Evolutionary conservation across 2,888 invertebrate genomes (phyloP).

Genomic region (Tiphia femorata): DNA sequence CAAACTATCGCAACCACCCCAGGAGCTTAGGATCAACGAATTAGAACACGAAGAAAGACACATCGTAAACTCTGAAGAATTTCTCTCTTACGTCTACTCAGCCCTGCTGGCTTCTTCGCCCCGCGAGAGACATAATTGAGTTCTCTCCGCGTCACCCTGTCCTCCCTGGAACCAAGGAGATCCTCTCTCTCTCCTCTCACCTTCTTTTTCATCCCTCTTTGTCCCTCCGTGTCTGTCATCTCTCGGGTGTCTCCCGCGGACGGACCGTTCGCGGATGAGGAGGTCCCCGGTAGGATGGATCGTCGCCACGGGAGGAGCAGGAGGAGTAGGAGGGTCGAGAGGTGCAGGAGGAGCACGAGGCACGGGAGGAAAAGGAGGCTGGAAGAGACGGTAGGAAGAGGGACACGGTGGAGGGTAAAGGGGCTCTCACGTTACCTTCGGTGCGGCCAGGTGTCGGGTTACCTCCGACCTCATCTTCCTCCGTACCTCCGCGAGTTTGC

Average conservation of each 20-base stretch:
- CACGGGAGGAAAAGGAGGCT: conserved; percentile 27
- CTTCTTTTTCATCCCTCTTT: not conserved
- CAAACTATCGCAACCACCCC: too few species aligned
- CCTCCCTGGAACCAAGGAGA: conserved; percentile 2
- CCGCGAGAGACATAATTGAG: conserved; percentile 42
- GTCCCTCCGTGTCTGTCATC: too few species aligned
- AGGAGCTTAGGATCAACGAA: too few species aligned
- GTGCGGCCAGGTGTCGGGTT: conserved; percentile 66
- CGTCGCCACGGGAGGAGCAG: conserved; percentile 30
- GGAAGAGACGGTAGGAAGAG: conserved; percentile 47
- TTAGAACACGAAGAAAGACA: too few species aligned
- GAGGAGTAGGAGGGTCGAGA: conserved; percentile 33
- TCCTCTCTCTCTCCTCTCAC: not conserved
- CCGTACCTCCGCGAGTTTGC: conserved; percentile 64
- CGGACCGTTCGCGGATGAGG: conserved; percentile 41
- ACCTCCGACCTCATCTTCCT: conserved; percentile 66
- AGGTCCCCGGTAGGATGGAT: conserved; percentile 45
- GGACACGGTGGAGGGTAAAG: conserved; percentile 57
- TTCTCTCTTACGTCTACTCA: too few species aligned
- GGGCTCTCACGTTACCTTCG: conserved; percentile 66
- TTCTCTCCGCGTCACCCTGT: conserved; percentile 36
- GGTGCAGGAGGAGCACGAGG: conserved; percentile 17
- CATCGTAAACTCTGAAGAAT: too few species aligned
- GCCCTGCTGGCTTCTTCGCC: not conserved
- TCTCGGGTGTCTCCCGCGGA: conserved; percentile 24